Conservation (phyloP, 2,113 vertebrate species). For the Mobula birostris region DNA sequence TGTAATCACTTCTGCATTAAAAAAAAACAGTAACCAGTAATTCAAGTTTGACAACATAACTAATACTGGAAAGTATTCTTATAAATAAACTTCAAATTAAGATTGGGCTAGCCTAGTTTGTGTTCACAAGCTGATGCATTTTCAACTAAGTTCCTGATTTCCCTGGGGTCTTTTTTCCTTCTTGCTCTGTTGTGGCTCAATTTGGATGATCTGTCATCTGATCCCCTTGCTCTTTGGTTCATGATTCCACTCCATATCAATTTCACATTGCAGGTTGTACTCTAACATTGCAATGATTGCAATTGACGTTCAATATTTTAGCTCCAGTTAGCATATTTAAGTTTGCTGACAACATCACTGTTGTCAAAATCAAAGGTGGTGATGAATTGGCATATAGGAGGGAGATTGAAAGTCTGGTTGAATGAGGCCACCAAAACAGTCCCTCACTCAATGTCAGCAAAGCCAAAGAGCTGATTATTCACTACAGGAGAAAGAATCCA, state of each 20-base stretch:
- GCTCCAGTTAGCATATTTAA: too few relatives aligned
- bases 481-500: too few relatives aligned
- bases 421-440: too few relatives aligned
- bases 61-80: background rate
- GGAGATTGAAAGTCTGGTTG: too few relatives aligned
- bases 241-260: background rate
- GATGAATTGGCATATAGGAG: too few relatives aligned
- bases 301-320: background rate
- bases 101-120: background rate
- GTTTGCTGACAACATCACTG: too few relatives aligned
- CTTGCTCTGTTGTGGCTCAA: background rate
- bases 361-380: too few relatives aligned
- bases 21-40: background rate
- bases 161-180: background rate
- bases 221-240: background rate
- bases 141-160: background rate
- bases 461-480: too few relatives aligned
- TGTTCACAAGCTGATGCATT: background rate
- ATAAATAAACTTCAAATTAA: background rate
- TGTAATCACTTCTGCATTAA: background rate
- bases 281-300: background rate
- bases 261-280: background rate
- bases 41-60: background rate
- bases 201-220: background rate
- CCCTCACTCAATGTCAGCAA: too few relatives aligned